Conservation (phyloP, 35 echinoderm and acorn worm genomes). For the Heliocidaris erythrogramma region DNA sequence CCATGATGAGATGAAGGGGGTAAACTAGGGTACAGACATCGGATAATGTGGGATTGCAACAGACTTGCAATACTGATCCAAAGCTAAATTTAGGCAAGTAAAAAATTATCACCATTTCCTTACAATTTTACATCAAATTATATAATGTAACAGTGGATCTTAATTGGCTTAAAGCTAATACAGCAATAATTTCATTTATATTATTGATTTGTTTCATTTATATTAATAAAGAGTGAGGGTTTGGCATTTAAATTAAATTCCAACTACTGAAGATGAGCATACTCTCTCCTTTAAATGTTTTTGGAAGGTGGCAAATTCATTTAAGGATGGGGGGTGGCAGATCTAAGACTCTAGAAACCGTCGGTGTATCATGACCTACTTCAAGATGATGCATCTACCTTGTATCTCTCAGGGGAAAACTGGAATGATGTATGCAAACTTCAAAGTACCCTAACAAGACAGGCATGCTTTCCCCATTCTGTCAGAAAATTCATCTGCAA, state of each 20-base stretch:
- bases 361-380: background rate
- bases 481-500: background rate
- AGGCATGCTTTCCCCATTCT: background rate
- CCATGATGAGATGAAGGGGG: too few relatives aligned
- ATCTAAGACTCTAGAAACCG: background rate
- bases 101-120: background rate
- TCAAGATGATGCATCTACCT: conserved; percentile 1
- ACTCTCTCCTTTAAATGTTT: background rate
- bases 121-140: background rate
- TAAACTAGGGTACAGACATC: too few relatives aligned
- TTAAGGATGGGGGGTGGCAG: background rate
- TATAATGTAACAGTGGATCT: too few relatives aligned
- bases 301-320: background rate
- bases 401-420: background rate
- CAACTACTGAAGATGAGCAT: too few relatives aligned
- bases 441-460: background rate
- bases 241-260: too few relatives aligned
- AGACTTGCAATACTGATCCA: too few relatives aligned
- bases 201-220: too few relatives aligned
- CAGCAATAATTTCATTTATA: too few relatives aligned
- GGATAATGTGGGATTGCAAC: too few relatives aligned
- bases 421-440: background rate
- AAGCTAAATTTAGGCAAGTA: too few relatives aligned
- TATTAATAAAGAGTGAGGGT: too few relatives aligned
- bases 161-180: too few relatives aligned